Percentiles rank a stretch among this genome's conserved stretches.
Evolutionary conservation across 2,888 invertebrate species (phyloP).

Genomic region (Notodonta dromedarius): DNA sequence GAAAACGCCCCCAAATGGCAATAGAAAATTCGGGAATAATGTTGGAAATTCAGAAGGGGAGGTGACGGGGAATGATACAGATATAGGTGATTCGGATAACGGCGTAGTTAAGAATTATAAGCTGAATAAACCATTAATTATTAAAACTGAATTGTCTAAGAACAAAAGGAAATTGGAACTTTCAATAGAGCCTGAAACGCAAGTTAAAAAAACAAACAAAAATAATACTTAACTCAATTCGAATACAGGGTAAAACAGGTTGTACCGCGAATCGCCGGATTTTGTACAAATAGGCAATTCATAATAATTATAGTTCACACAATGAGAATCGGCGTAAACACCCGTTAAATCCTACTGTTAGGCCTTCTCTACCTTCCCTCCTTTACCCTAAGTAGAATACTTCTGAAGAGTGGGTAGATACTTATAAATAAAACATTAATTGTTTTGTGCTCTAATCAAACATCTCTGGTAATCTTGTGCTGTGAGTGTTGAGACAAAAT

Average conservation of each 20-base stretch:
- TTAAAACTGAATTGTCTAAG: conserved; percentile 15
- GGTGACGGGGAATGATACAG: neutral
- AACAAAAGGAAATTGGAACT: conserved; percentile 28
- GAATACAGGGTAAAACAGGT: neutral
- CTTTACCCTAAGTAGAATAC: too few species aligned
- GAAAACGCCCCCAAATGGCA: neutral
- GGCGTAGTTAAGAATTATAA: conserved; percentile 20
- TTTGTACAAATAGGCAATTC: neutral
- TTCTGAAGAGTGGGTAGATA: too few species aligned
- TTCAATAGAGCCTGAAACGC: neutral
- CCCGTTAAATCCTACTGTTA: too few species aligned
- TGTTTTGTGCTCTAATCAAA: too few species aligned
- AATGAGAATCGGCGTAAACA: too few species aligned
- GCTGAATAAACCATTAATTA: conserved; percentile 24
- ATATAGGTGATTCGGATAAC: neutral
- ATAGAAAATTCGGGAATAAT: conserved; percentile 2
- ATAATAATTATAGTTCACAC: too few species aligned
- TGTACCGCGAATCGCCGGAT: neutral
- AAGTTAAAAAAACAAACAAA: conserved; percentile 9
- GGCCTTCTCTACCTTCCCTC: too few species aligned
- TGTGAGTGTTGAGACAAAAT: too few species aligned
- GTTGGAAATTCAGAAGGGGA: neutral
- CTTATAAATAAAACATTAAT: too few species aligned
- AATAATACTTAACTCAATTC: conserved; percentile 4
- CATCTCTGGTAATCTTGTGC: too few species aligned